phyloP scores from a whole-genome alignment of 1,140 invertebrate species.

The Bactericera cockerelli region DNA sequence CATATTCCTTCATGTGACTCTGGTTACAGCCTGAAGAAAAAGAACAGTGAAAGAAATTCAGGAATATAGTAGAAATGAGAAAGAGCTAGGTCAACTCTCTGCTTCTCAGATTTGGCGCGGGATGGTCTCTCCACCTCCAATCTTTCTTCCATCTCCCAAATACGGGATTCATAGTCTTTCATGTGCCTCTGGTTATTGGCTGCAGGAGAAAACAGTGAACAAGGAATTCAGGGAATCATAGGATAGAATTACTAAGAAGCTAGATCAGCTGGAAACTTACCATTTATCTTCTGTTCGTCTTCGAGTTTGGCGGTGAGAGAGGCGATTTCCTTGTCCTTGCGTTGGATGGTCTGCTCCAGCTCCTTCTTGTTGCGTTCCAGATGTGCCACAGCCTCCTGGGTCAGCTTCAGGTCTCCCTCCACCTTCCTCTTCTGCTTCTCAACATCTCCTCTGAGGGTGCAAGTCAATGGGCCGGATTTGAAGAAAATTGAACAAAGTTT shows the following conservation, averaged over 20 bases:
- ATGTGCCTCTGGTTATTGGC: no score
- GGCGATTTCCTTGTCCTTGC: constrained; percentile 94
- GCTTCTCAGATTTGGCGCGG: constrained; percentile 93
- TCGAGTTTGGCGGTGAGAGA: constrained; percentile 90
- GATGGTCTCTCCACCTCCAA: constrained; percentile 93
- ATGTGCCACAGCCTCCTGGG: constrained; percentile 94
- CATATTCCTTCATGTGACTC: constrained; percentile 97
- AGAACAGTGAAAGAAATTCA: no score
- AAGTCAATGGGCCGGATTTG: no score
- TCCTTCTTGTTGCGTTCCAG: constrained; percentile 96
- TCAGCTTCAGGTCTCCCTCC: constrained; percentile 95
- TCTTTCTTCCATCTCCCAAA: constrained; percentile 95
- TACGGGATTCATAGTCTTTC: no score
- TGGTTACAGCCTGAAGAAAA: constrained; percentile 26
- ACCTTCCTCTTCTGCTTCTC: no score
- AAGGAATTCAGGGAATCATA: no score
- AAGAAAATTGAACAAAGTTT: no score
- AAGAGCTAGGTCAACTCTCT: constrained; percentile 85
- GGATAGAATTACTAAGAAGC: no score
- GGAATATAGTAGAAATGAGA: no score
- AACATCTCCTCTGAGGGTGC: constrained; percentile 59
- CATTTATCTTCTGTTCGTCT: constrained; percentile 91
- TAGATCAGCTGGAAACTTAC: no score
- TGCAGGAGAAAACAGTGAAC: no score
- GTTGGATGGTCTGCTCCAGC: constrained; percentile 87